Evolutionary conservation across 1,140 invertebrate genomes (phyloP).

Genomic region (Papilio polyxenes): DNA sequence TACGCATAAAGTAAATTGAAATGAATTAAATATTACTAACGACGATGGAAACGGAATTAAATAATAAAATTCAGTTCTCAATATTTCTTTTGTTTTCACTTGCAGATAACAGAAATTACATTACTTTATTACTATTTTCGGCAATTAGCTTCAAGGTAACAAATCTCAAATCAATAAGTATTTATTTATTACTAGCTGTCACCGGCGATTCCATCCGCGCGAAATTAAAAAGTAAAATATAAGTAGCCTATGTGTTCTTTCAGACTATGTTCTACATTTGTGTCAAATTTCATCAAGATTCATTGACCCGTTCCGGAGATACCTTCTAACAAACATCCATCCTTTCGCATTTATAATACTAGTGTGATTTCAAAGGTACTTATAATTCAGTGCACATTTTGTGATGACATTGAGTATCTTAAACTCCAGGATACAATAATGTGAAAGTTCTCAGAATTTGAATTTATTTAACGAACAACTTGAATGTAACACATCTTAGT

Average conservation of each 20-base stretch:
- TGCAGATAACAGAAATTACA: no score
- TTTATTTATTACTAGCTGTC: no score
- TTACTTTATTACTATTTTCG: no score
- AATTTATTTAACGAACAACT: not conserved
- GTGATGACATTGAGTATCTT: not conserved
- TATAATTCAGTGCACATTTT: constrained; percentile 3
- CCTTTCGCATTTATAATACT: not conserved
- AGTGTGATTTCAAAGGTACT: not conserved
- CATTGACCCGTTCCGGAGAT: not conserved
- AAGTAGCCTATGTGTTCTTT: no score
- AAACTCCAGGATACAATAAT: not conserved
- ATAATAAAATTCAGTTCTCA: not conserved
- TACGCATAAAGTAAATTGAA: not conserved
- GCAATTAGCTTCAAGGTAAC: no score
- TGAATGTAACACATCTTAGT: not conserved
- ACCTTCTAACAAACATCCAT: not conserved
- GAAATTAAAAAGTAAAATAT: no score
- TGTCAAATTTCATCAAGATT: not conserved
- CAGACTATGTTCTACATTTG: no score
- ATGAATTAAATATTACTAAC: not conserved
- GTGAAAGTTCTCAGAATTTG: constrained; percentile 6
- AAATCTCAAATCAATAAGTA: no score
- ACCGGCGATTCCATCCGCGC: no score
- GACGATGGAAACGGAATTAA: not conserved
- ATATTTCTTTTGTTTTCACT: not conserved